Base-by-base conservation (phyloP, 2,113 vertebrate genomes). In the Cebidichthys violaceus region DNA sequence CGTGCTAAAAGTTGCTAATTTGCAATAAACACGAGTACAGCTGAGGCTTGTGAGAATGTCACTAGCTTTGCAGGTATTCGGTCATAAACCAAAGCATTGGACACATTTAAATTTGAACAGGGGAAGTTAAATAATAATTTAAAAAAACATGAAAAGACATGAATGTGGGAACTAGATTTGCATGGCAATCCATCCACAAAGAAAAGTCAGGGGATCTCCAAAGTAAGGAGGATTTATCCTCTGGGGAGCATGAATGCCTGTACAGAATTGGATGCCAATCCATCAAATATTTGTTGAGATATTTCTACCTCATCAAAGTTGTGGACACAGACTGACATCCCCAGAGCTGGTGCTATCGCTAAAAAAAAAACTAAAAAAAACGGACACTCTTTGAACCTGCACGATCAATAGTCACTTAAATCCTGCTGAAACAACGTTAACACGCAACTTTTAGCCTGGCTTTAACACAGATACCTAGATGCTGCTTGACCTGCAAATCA, bases 401-500 rank as follows among this genome's bases (percentile, higher is more conserved):
- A 39, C 9, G 0, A 9, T 65, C n/a, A 47, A 6, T 6, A 31
- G 2, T 67, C 17, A 45, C 24, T 75, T 24, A 52, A 18, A 62
- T 62, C 5, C 65, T 54, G 17, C 45, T 57, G 57, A 13, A 55
- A 70, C 52, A 22, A 27, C 2, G 4, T 29, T 59, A 4, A 5
- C 33, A 24, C 41, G 11, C 71, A 18, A 79, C 41, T 27, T 70
- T 35, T 24, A 7, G 71, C 45, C 61, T 54, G 20, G 35, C 67
- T 66, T 59, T 15, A 47, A 70, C 35, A 18, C 2, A 15, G 52
- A 66, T 15, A 17, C 52, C 62, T 22, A 22, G 1, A n/a, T 31
- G 69, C 55, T 0, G 39, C 74, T 70, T 72, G 72, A 74, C 76
- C 76, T 65, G 54, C 47, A 14, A 81, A 84, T 86, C 64, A 70